These are phyloP conservation scores for Sympetrum striolatum DNA, from an alignment of 2,888 invertebrate species.

Conservation along the genomic window DNA sequence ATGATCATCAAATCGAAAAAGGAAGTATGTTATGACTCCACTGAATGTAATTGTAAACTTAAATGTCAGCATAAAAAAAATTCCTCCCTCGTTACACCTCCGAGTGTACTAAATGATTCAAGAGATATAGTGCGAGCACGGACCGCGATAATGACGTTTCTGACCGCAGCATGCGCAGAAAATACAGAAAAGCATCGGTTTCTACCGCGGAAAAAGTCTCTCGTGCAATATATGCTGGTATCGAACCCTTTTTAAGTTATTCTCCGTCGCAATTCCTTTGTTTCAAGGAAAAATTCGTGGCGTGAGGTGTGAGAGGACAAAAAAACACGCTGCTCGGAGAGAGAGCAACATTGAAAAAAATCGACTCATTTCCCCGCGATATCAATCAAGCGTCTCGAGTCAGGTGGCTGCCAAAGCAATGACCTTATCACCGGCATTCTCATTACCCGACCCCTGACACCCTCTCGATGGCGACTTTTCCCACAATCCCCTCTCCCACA, in stretches of 20 bases:
- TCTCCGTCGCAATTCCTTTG: background rate
- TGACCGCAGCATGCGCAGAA: too few species aligned
- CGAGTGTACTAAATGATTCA: too few species aligned
- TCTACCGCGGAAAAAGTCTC: too few species aligned
- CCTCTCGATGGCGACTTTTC: background rate
- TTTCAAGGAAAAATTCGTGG: background rate
- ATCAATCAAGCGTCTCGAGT: background rate
- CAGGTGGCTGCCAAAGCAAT: background rate
- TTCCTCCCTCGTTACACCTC: too few species aligned
- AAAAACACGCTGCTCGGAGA: background rate
- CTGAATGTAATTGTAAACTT: too few species aligned
- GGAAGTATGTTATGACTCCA: too few species aligned
- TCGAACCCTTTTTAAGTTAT: background rate
- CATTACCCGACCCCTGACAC: background rate
- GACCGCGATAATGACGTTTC: too few species aligned
- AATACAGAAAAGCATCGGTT: too few species aligned
- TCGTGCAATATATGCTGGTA: background rate
- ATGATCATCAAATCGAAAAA: too few species aligned
- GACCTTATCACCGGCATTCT: background rate
- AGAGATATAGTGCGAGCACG: too few species aligned
- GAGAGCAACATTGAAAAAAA: background rate
- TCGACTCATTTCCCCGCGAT: background rate
- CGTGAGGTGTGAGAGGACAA: background rate
- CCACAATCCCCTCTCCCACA: background rate
- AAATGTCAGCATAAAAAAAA: too few species aligned